Evolutionary conservation across 2,888 invertebrate species (phyloP).

Genomic region (Ariolimax columbianus): DNA sequence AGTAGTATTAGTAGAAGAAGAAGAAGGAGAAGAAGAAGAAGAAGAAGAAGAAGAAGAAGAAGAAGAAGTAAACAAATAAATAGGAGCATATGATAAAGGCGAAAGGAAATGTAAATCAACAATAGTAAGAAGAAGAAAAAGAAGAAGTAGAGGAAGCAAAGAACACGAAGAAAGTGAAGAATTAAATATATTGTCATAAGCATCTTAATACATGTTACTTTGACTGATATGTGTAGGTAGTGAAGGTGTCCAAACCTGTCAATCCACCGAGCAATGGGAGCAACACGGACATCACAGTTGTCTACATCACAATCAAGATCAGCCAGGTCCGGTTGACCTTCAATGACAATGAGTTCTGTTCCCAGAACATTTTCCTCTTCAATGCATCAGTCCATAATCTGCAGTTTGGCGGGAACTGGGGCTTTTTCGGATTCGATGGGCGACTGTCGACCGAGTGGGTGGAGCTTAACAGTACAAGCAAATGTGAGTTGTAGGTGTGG

Average conservation of each 20-base stretch:
- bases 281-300: conserved; percentile 27
- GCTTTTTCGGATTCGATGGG: conserved; percentile 22
- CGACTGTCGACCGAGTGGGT: not conserved
- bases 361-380: conserved; percentile 50
- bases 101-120: no score
- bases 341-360: conserved; percentile 46
- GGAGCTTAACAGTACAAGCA: not conserved
- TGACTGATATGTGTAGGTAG: conserved; percentile 32
- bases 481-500: not conserved
- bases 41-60: no score
- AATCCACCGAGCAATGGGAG: conserved; percentile 3
- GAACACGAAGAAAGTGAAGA: no score
- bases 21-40: no score
- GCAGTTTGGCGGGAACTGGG: conserved; percentile 25
- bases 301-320: conserved; percentile 48
- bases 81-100: no score
- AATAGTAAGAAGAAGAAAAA: no score
- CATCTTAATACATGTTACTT: no score
- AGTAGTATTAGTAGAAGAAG: no score
- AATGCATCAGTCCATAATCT: conserved; percentile 12
- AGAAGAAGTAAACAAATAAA: no score
- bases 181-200: no score
- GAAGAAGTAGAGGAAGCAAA: no score
- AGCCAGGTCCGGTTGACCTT: not conserved
- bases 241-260: conserved; percentile 11